Evolutionary conservation across 2,113 vertebrate species (phyloP).

Genomic region (Oxygymnocypris stewartii): DNA sequence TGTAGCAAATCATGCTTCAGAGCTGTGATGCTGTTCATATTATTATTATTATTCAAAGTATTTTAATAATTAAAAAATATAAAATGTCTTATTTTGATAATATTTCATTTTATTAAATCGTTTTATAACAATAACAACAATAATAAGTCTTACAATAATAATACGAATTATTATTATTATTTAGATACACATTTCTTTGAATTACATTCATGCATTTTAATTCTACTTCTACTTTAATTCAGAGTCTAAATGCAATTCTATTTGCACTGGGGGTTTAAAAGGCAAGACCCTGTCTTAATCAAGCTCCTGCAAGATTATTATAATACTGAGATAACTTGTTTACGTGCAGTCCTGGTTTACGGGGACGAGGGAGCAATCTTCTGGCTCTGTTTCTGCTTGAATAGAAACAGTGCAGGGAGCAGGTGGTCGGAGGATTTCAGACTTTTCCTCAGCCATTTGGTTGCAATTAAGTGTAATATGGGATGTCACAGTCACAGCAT

Average conservation of each 20-base stretch:
- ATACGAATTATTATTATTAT: background rate
- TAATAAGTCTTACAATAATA: too few relatives aligned
- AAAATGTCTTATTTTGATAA: background rate
- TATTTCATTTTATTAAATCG: background rate
- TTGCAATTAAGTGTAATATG: constrained; percentile 79
- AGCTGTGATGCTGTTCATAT: too few relatives aligned
- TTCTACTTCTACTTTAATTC: background rate
- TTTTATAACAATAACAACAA: background rate
- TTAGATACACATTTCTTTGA: background rate
- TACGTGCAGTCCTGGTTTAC: constrained; percentile 57
- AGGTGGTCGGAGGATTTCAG: constrained; percentile 71
- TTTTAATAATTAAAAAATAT: background rate
- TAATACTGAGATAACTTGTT: background rate
- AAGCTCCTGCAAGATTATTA: background rate
- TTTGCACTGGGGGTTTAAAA: background rate
- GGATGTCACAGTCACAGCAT: constrained; percentile 73
- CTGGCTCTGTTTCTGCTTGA: constrained; percentile 59
- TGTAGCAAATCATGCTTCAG: too few relatives aligned
- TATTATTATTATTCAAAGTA: too few relatives aligned
- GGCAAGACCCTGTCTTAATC: background rate
- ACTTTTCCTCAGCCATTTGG: constrained; percentile 70
- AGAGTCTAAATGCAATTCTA: background rate
- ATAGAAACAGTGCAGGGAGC: constrained; percentile 69
- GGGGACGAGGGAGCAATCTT: constrained; percentile 64
- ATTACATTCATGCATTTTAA: background rate